Conservation (phyloP, 2,113 vertebrate genomes). For the Oplegnathus fasciatus region DNA sequence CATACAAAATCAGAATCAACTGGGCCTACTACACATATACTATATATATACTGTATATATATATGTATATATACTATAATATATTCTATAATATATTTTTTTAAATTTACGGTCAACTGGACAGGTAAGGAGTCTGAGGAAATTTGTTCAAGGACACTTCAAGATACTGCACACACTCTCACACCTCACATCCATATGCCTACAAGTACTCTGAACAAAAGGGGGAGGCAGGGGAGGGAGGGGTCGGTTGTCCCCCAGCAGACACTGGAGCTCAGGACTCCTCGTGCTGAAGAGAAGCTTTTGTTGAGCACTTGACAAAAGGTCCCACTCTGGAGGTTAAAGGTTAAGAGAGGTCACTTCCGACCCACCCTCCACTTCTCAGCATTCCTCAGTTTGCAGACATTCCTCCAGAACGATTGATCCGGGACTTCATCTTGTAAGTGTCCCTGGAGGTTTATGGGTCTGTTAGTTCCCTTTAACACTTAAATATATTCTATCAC, state of each 20-base stretch:
- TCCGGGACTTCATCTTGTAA: neutral
- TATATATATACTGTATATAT: no score
- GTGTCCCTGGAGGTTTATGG: neutral
- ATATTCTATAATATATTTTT: no score
- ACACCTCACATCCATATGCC: constrained; percentile 4
- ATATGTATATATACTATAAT: no score
- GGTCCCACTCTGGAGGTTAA: constrained; percentile 47
- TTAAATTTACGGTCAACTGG: neutral
- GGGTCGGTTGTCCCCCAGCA: neutral
- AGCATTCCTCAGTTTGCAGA: constrained; percentile 46
- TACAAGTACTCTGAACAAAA: constrained; percentile 1
- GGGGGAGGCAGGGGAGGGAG: neutral
- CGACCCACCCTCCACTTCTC: neutral
- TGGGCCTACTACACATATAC: no score
- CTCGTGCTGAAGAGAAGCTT: constrained; percentile 25
- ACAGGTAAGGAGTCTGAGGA: neutral
- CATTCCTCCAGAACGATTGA: constrained; percentile 47
- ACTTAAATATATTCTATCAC: neutral
- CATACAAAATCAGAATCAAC: no score
- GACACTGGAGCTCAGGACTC: neutral
- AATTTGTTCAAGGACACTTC: constrained; percentile 1
- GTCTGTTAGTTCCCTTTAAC: neutral
- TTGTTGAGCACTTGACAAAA: constrained; percentile 47
- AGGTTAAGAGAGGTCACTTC: constrained; percentile 67
- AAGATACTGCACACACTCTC: neutral